A percentile compares a stretch with the other conserved stretches of the same genome.
Conservation (phyloP, 2,888 invertebrate genomes). For the Eremobia ochroleuca region DNA sequence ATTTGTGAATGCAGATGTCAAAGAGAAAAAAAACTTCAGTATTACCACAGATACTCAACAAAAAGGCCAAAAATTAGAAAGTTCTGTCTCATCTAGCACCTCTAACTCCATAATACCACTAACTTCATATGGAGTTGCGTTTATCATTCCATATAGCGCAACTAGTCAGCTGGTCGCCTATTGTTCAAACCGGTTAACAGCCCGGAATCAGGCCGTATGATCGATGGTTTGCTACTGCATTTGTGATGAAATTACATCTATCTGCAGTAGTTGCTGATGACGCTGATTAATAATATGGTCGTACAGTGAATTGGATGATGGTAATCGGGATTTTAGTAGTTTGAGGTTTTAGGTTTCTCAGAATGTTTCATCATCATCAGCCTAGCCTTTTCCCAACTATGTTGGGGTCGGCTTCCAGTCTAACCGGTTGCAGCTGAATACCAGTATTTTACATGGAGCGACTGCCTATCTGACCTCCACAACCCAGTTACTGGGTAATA, state of each 20-base stretch:
- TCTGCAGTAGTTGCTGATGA: slow-evolving; percentile 12
- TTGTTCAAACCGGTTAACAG: slow-evolving; percentile 71
- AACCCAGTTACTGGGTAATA: too few relatives aligned
- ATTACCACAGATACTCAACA: not conserved
- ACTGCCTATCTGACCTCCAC: too few relatives aligned
- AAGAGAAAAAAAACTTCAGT: not conserved
- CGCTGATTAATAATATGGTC: slow-evolving; percentile 11
- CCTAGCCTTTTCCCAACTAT: too few relatives aligned
- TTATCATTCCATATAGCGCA: slow-evolving; percentile 65
- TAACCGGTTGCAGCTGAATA: too few relatives aligned
- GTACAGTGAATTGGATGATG: not conserved
- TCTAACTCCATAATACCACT: slow-evolving; percentile 13
- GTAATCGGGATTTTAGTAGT: not conserved
- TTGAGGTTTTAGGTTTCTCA: not conserved
- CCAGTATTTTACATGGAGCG: too few relatives aligned
- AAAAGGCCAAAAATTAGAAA: slow-evolving; percentile 24
- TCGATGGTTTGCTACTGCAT: slow-evolving; percentile 47
- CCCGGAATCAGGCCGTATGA: slow-evolving; percentile 40
- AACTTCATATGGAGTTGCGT: slow-evolving; percentile 63
- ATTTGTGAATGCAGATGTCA: not conserved
- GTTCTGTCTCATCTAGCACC: slow-evolving; percentile 44
- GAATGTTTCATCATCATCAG: too few relatives aligned
- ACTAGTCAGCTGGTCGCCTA: slow-evolving; percentile 67
- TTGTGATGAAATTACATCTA: slow-evolving; percentile 51
- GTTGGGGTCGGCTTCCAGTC: too few relatives aligned